Conservation (phyloP, 2,797 vertebrate genomes). For the Megalops cyprinoides region DNA sequence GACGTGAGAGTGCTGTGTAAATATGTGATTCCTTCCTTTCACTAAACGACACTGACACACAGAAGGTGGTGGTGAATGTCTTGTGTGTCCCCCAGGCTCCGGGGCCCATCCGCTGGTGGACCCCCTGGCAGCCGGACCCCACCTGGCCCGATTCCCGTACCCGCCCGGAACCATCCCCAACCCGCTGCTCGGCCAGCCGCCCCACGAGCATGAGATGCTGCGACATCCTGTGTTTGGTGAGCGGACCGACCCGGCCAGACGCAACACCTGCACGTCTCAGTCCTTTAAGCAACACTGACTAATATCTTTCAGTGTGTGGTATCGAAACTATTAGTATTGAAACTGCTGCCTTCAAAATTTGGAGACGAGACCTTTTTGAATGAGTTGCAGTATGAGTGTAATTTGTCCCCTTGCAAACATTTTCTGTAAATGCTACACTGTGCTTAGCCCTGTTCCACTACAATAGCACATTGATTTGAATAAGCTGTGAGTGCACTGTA, state of each 20-base stretch:
- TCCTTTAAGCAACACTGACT: too few species aligned
- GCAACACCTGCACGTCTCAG: background rate
- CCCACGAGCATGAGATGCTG: slow-evolving; percentile 97
- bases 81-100: slow-evolving; percentile 73
- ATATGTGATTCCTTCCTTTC: background rate
- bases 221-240: slow-evolving; percentile 95
- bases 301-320: too few species aligned
- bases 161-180: slow-evolving; percentile 91
- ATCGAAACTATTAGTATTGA: too few species aligned
- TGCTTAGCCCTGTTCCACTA: too few species aligned
- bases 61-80: slow-evolving; percentile 37
- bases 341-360: too few species aligned
- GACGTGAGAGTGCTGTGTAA: background rate
- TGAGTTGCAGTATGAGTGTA: too few species aligned
- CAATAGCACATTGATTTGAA: too few species aligned
- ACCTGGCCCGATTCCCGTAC: slow-evolving; percentile 93
- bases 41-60: slow-evolving; percentile 18
- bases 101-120: slow-evolving; percentile 87
- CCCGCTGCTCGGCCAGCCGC: slow-evolving; percentile 87
- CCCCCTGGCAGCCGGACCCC: slow-evolving; percentile 87
- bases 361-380: too few species aligned
- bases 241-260: slow-evolving; percentile 41
- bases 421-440: too few species aligned
- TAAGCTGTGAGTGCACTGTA: too few species aligned
- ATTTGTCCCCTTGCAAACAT: too few species aligned